Base-by-base conservation (phyloP, 2,113 vertebrate genomes). In the Ovis canadensis region DNA sequence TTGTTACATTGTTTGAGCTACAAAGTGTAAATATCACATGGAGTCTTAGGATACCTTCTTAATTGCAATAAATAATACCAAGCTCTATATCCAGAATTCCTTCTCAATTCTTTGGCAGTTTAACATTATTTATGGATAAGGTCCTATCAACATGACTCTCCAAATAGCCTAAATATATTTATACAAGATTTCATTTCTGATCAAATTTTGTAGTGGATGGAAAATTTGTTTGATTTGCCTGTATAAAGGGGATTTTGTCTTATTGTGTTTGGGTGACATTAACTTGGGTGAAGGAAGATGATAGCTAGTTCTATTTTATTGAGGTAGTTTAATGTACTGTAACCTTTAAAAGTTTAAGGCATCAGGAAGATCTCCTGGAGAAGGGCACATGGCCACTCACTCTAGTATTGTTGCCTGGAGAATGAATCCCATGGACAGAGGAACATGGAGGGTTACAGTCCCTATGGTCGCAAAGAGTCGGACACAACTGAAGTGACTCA, bases 221-320 rank as follows among this genome's bases (percentile, higher is more conserved):
- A 96, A 90, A 74, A 59, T 62, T 92, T 31, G 74, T 64, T 95
- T 80, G 62, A 94, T 92, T 88, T 96, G 52, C 54, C 62, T 88
- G 48, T 71, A 19, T 71, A 74, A 55, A 95, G 31, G 23, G 85
- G 52, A 21, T 52, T 92, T 84, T 83, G 31, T 94, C n/a, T 43
- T 87, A 57, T 54, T 92, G 86, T 54, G 21, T 96, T 96, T 90
- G 45, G 29, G 27, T 91, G 71, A 33, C 77, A 60, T 29, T 93
- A 88, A 91, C 25, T 60, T 95, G 57, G 33, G 33, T 94, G 15
- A 84, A 95, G 40, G 57, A 90, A 88, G 36, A 25, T 91, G n/a
- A 57, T 87, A 83, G n/a, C 91, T 94, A n/a, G 60, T 96, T 94
- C 83, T 62, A 43, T 92, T 93, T 94, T 85, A 14, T 93, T 83